Evolutionary conservation across 2,113 vertebrate genomes (phyloP).

Genomic region (Tapirus terrestris): DNA sequence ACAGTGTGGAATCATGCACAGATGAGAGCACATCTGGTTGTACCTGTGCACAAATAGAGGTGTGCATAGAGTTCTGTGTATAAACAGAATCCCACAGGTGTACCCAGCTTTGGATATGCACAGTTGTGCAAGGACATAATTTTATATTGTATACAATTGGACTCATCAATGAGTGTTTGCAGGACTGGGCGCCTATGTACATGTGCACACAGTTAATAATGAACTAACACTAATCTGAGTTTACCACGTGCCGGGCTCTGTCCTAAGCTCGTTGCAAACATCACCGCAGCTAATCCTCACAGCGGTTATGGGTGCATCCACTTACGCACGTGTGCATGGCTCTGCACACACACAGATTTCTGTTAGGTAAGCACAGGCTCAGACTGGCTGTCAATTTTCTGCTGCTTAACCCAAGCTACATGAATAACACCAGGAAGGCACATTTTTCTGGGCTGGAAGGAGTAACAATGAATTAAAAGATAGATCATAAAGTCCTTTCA

Average conservation of each 20-base stretch:
- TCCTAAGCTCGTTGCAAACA: not conserved
- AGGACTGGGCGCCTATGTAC: not conserved
- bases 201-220: not conserved
- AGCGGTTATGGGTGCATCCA: not conserved
- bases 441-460: constrained; percentile 60
- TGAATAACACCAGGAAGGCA: constrained; percentile 47
- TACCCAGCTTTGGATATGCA: not conserved
- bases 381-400: constrained; percentile 65
- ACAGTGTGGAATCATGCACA: accelerated
- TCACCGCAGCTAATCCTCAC: not conserved
- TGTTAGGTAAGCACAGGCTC: constrained; percentile 36
- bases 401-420: constrained; percentile 54
- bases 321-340: not conserved
- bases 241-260: not conserved
- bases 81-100: not conserved
- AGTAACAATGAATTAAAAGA: constrained; percentile 76
- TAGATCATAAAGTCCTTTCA: constrained; percentile 74
- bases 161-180: not conserved
- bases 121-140: not conserved
- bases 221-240: not conserved
- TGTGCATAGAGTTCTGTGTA: not conserved
- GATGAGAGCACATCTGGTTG: not conserved
- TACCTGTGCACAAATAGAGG: not conserved
- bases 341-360: not conserved
- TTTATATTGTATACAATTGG: not conserved